A percentile compares a stretch with the other conserved stretches of the same genome.
Evolutionary conservation across 2,113 vertebrate species (phyloP).

Genomic region (Sprattus sprattus): DNA sequence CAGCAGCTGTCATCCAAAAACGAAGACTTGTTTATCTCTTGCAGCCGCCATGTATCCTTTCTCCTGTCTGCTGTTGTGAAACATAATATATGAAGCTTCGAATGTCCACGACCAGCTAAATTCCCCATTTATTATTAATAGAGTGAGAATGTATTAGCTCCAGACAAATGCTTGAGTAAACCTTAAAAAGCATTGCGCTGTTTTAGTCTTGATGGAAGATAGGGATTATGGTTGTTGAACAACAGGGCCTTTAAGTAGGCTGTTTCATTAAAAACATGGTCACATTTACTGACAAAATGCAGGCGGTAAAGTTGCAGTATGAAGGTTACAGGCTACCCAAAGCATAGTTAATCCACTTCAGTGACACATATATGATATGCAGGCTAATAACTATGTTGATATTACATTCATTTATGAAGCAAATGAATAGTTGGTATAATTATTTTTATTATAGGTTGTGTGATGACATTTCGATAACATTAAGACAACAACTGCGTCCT

Average conservation of each 20-base stretch:
- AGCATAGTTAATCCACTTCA: background rate
- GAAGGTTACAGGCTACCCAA: background rate
- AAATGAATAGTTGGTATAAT: background rate
- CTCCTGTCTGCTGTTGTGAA: conserved; percentile 25
- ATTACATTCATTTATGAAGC: background rate
- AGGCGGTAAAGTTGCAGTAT: background rate
- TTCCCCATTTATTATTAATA: background rate
- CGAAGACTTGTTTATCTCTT: conserved; percentile 51
- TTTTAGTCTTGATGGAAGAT: background rate
- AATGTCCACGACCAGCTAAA: background rate
- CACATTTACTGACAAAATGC: background rate
- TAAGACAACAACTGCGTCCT: background rate
- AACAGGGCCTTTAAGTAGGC: too few relatives aligned
- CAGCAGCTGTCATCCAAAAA: conserved; percentile 28
- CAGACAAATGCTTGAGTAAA: background rate
- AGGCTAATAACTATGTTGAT: background rate
- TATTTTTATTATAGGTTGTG: background rate
- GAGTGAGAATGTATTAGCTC: background rate
- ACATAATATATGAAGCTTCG: background rate
- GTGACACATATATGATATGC: background rate
- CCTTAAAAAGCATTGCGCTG: background rate
- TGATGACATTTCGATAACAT: background rate
- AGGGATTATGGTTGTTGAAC: background rate
- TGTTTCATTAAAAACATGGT: background rate
- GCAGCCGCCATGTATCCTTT: conserved; percentile 47